Evolutionary conservation across 1,140 invertebrate genomes (phyloP), one percentile per base, ranked within the genome.

Genomic region (Drosophila mauritiana): DNA sequence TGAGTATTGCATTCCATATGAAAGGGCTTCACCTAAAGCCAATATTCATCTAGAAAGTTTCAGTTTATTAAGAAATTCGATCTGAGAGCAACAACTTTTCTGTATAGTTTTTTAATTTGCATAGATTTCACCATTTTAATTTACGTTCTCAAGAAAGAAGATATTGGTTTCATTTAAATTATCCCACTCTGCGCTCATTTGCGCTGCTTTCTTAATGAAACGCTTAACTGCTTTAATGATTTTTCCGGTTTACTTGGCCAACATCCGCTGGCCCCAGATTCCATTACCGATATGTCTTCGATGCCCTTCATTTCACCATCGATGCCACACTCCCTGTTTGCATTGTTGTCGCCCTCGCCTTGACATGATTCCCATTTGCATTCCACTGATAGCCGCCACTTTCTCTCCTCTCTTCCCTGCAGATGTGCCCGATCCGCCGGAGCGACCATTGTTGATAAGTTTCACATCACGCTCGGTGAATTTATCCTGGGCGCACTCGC

Each of bases 391-490:
- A 78, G 49, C 84, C 83, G 67, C 20, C 69, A 75, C 49, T 75
- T 74, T 64, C 17, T 69, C 72, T 58, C 20, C 25, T 42, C 34
- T 80, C 52, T 67, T 48, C 57, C 48, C 43, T 94, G 56, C 93
- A 95, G 94, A 95, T 93, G 94, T 95, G 80, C 94, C 95, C 92
- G 95, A 95, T 93, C 94, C 95, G 56, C 96, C 96, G 55, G 95
- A 95, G 73, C 93, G 95, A 57, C 96, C 96, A 52, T 93, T 96
- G 73, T 94, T 96, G 85, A 94, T 94, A 91, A 94, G 93, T 85
- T 96, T 96, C 91, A 96, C 95, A 43, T 96, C 96, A 57, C 93
- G 95, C 64, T 94, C 95, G 17, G 95, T 96, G 79, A 96, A 96
- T 91, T 93, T 96, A 74, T 96, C 95, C 39, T 96, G 96, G 96